phyloP scores from a whole-genome alignment of 2,797 vertebrate species.

The Esox masquinongy region DNA sequence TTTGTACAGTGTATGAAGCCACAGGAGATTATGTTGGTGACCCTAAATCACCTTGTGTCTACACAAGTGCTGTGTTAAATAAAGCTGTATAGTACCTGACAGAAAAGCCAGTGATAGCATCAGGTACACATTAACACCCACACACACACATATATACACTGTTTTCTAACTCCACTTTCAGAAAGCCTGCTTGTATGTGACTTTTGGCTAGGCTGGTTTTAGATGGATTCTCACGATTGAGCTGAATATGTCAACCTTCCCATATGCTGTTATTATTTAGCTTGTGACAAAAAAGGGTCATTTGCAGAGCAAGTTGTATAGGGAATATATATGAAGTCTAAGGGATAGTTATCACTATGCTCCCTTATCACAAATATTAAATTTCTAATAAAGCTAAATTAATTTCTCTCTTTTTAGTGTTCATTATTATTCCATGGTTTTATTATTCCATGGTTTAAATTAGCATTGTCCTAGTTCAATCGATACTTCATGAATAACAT shows the following conservation, averaged over 20 bases:
- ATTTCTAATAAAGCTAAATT: not conserved
- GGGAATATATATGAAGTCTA: not conserved
- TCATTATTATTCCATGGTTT: too few relatives aligned
- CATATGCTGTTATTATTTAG: not conserved
- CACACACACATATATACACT: not conserved
- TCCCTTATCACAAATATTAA: not conserved
- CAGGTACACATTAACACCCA: not conserved
- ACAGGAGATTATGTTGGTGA: slow-evolving; percentile 18
- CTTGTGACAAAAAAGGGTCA: not conserved
- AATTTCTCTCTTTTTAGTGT: not conserved
- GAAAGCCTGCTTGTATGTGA: not conserved
- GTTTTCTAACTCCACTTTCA: not conserved
- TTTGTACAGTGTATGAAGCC: not conserved
- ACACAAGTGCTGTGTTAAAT: not conserved
- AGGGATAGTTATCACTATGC: not conserved
- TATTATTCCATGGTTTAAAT: not conserved
- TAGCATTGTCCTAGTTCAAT: not conserved
- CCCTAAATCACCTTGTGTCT: slow-evolving; percentile 9
- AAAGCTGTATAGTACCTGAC: not conserved
- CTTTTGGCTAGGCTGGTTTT: not conserved
- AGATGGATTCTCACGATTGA: not conserved
- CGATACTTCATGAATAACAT: not conserved
- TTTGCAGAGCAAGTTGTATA: not conserved
- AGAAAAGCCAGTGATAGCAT: not conserved
- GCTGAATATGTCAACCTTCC: not conserved